A percentile compares a stretch with the other conserved stretches of the same genome.
Evolutionary conservation across 2,888 invertebrate species (phyloP).

Genomic region (Leucozona laternaria): DNA sequence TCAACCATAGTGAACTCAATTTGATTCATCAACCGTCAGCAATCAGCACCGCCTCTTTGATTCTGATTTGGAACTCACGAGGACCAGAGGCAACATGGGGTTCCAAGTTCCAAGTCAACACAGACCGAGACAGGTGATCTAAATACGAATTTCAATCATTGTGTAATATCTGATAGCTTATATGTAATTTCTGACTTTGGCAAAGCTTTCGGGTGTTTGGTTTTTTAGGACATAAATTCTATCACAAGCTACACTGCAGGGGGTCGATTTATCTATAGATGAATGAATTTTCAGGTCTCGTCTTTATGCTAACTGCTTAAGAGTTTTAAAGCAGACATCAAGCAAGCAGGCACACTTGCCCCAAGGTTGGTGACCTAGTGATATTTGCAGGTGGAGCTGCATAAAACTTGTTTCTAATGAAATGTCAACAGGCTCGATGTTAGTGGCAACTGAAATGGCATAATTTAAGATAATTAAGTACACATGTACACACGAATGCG

Average conservation of each 20-base stretch:
- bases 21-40: conserved; percentile 16
- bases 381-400: conserved; percentile 54
- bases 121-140: conserved; percentile 1
- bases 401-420: conserved; percentile 33
- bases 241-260: neutral
- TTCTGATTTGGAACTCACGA: conserved; percentile 4
- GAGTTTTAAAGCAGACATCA: neutral
- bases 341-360: conserved; percentile 10
- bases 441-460: conserved; percentile 32
- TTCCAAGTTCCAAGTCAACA: neutral
- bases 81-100: neutral
- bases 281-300: neutral
- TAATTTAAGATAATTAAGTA: conserved; percentile 15
- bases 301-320: conserved; percentile 1
- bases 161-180: conserved; percentile 11
- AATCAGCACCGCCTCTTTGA: conserved; percentile 10
- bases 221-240: neutral
- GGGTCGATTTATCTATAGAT: conserved; percentile 1
- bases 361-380: conserved; percentile 55
- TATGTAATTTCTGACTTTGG: conserved; percentile 21
- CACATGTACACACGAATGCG: neutral
- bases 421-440: conserved; percentile 56
- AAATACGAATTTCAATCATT: conserved; percentile 12
- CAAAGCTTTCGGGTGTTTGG: neutral
- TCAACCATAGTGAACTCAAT: conserved; percentile 20